Evolutionary conservation across 2,888 invertebrate species (phyloP).

Genomic region (Calameuta filiformis): DNA sequence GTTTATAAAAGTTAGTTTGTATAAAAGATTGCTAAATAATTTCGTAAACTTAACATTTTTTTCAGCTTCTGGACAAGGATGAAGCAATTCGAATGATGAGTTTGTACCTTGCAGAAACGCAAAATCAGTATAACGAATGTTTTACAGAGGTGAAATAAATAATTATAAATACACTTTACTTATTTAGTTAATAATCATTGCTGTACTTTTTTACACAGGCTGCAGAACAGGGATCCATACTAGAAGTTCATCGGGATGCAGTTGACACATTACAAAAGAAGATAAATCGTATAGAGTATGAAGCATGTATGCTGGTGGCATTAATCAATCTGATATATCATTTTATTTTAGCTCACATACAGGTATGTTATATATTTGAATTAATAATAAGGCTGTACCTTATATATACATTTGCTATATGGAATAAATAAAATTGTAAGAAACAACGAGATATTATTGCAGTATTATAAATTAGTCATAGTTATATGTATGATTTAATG

Average conservation of each 20-base stretch:
- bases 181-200: neutral
- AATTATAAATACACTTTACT: slow-evolving; percentile 6
- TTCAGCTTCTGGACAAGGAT: slow-evolving; percentile 49
- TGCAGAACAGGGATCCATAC: slow-evolving; percentile 50
- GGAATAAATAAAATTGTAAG: neutral
- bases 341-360: slow-evolving; percentile 47
- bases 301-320: slow-evolving; percentile 37
- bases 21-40: neutral
- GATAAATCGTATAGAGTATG: slow-evolving; percentile 42
- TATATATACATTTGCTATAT: neutral
- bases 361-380: slow-evolving; percentile 41
- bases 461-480: neutral
- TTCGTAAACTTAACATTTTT: slow-evolving; percentile 21
- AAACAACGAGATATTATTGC: neutral
- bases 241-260: slow-evolving; percentile 55
- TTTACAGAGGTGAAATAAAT: slow-evolving; percentile 49
- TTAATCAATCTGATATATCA: slow-evolving; percentile 49
- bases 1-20: neutral
- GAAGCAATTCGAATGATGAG: slow-evolving; percentile 48
- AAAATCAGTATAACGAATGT: slow-evolving; percentile 57
- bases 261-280: slow-evolving; percentile 47
- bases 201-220: slow-evolving; percentile 38
- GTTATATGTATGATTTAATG: neutral
- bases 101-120: slow-evolving; percentile 48
- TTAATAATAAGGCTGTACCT: neutral